Percentiles rank a stretch among this genome's conserved stretches.
phyloP scores from a whole-genome alignment of 2,113 vertebrate genomes.

The Nanorana parkeri region DNA sequence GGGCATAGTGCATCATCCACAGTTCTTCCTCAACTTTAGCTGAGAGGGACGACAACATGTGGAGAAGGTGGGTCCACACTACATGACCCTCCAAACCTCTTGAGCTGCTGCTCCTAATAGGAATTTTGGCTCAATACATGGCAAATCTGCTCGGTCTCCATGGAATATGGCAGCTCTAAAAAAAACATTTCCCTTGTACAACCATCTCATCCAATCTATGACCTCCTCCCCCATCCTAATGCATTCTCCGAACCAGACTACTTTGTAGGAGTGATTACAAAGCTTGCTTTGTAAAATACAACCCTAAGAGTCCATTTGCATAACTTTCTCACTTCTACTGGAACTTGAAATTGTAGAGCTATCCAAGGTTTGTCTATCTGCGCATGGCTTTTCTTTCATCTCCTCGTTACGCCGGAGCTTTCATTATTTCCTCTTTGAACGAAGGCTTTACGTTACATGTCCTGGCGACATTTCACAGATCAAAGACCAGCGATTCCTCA shows the following conservation, averaged over 20 bases:
- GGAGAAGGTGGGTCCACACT: no score
- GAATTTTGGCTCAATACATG: no score
- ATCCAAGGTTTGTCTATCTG: conserved; percentile 59
- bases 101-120: no score
- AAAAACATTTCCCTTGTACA: no score
- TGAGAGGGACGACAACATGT: no score
- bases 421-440: conserved; percentile 62
- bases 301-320: conserved; percentile 60
- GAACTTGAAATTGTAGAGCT: conserved; percentile 68
- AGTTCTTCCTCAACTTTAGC: no score
- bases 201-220: no score
- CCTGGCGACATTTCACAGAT: conserved; percentile 56
- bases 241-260: not conserved
- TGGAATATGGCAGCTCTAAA: no score
- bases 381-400: conserved; percentile 57
- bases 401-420: conserved; percentile 66
- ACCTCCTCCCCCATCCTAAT: no score
- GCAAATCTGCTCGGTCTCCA: no score
- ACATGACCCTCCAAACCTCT: no score
- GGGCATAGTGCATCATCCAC: no score
- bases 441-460: conserved; percentile 65
- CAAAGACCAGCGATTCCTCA: conserved; percentile 51
- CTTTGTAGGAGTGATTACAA: conserved; percentile 33
- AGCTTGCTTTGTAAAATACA: conserved; percentile 62
- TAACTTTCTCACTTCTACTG: conserved; percentile 59